Evolutionary conservation across 2,888 invertebrate species (phyloP).

Genomic region (Drosophila conformis): DNA sequence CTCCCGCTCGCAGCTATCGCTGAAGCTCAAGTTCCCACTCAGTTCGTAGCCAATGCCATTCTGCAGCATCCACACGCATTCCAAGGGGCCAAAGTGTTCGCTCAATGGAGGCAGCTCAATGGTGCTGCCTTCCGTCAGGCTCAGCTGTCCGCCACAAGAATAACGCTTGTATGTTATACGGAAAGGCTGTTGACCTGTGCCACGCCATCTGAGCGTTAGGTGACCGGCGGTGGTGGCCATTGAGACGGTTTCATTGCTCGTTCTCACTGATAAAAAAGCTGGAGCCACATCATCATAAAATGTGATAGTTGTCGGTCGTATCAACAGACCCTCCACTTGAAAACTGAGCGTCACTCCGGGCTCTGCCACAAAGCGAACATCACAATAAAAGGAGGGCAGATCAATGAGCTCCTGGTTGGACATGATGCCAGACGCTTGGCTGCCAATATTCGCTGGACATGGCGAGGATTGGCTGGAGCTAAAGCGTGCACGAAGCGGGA

Average conservation of each 20-base stretch:
- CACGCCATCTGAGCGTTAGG: conserved; percentile 26
- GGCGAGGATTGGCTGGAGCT: conserved; percentile 86
- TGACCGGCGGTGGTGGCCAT: conserved; percentile 55
- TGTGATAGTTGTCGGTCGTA: not conserved
- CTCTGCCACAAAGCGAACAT: conserved; percentile 47
- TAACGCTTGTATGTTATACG: conserved; percentile 87
- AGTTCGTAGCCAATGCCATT: conserved; percentile 79
- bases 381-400: conserved; percentile 65
- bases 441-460: conserved; percentile 85
- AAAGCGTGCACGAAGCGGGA: conserved; percentile 88
- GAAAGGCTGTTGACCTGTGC: conserved; percentile 33
- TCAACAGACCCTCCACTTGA: conserved; percentile 33
- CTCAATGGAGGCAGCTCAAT: conserved; percentile 81
- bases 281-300: conserved; percentile 35
- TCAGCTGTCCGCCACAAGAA: conserved; percentile 89
- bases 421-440: conserved; percentile 73
- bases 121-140: conserved; percentile 76
- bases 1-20: conserved; percentile 86
- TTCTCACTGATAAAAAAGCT: not conserved
- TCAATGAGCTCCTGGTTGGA: conserved; percentile 33
- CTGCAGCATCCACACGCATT: conserved; percentile 90
- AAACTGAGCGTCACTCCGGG: conserved; percentile 72
- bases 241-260: conserved; percentile 53
- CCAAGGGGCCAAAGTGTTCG: conserved; percentile 83
- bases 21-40: conserved; percentile 86